phyloP scores from a whole-genome alignment of 2,888 invertebrate genomes.

The Drosophila rubida region DNA sequence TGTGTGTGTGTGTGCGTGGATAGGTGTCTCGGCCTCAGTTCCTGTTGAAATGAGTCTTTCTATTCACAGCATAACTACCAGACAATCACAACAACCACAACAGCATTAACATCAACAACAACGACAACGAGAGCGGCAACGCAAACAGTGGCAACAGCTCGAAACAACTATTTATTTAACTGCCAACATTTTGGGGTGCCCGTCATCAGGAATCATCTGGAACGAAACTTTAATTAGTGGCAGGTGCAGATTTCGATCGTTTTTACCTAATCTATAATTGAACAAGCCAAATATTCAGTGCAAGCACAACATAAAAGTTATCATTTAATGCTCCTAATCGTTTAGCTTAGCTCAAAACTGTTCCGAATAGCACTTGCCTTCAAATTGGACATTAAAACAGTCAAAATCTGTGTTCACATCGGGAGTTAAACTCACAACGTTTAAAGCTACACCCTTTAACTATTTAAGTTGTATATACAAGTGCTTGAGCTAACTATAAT shows the following conservation, averaged over 20 bases:
- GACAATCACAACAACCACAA: constrained; percentile 19
- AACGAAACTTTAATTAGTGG: constrained; percentile 63
- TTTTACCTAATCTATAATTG: constrained; percentile 23
- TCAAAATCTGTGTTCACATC: not conserved
- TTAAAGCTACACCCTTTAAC: not conserved
- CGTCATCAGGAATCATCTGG: constrained; percentile 59
- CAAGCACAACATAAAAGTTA: not conserved
- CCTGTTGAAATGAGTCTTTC: constrained; percentile 26
- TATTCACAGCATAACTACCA: constrained; percentile 47
- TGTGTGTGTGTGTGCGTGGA: constrained; percentile 70
- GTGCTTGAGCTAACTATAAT: not conserved
- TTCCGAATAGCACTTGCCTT: not conserved
- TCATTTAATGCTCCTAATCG: not conserved
- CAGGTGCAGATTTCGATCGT: constrained; percentile 45
- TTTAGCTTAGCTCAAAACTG: not conserved
- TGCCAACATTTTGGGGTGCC: constrained; percentile 52
- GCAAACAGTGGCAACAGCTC: constrained; percentile 29
- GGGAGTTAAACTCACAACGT: not conserved
- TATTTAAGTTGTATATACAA: not conserved
- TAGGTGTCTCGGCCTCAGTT: constrained; percentile 55
- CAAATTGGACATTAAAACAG: not conserved
- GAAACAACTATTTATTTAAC: constrained; percentile 73
- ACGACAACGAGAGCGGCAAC: constrained; percentile 6
- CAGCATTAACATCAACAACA: constrained; percentile 19
- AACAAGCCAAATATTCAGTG: not conserved